Conservation (phyloP, 2,797 vertebrate species). For the Notoglanidium macrostoma region DNA sequence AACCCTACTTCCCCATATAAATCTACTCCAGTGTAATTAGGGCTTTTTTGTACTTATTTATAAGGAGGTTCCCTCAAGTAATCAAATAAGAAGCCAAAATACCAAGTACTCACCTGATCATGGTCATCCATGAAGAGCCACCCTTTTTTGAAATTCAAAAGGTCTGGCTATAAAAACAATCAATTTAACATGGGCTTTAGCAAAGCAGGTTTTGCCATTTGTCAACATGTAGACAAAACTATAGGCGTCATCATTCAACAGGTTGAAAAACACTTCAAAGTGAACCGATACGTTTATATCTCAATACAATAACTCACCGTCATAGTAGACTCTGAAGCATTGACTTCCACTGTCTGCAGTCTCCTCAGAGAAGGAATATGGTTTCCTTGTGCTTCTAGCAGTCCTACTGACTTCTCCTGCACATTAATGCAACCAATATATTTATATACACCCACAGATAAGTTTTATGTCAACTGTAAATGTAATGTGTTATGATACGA, state of each 20-base stretch:
- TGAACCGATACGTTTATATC: background rate
- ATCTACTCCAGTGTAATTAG: background rate
- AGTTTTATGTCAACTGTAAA: background rate
- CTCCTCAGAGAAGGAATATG: slow-evolving; percentile 39
- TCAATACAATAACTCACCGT: slow-evolving; percentile 58
- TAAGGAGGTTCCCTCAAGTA: background rate
- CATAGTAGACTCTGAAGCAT: slow-evolving; percentile 63
- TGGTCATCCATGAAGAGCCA: slow-evolving; percentile 72
- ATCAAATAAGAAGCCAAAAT: background rate
- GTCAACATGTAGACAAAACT: background rate
- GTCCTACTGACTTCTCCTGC: background rate
- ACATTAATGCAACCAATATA: slow-evolving; percentile 19
- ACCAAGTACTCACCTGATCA: slow-evolving; percentile 62
- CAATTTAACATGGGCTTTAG: background rate
- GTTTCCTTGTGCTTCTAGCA: slow-evolving; percentile 12
- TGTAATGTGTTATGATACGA: background rate
- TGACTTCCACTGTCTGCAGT: slow-evolving; percentile 54
- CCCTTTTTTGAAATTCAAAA: slow-evolving; percentile 76
- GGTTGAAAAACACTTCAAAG: background rate
- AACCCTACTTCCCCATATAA: background rate
- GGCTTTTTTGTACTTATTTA: background rate
- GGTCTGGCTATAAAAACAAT: slow-evolving; percentile 66
- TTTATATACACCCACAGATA: background rate
- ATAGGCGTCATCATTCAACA: background rate
- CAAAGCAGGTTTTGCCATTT: background rate